Evolutionary conservation across 1,140 invertebrate species (phyloP).

Genomic region (Drosophila simulans): DNA sequence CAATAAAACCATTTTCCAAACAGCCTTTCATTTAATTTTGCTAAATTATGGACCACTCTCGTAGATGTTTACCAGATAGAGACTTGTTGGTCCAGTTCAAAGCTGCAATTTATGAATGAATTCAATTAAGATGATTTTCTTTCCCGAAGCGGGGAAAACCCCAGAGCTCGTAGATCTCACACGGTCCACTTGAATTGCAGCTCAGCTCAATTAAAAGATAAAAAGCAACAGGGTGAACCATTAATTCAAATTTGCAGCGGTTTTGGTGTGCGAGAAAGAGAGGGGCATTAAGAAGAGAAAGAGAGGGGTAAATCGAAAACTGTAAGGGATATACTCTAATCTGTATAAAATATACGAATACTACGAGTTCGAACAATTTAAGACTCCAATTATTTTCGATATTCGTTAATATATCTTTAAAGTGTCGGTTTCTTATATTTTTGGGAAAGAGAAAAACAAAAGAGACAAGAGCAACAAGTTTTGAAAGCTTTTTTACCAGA

Average conservation of each 20-base stretch:
- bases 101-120: slow-evolving; percentile 71
- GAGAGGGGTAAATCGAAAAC: not conserved
- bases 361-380: too few species aligned
- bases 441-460: not conserved
- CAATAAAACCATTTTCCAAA: slow-evolving; percentile 41
- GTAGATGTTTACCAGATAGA: slow-evolving; percentile 39
- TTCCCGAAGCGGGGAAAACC: slow-evolving; percentile 28
- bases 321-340: not conserved
- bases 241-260: slow-evolving; percentile 58
- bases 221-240: slow-evolving; percentile 10
- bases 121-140: slow-evolving; percentile 75
- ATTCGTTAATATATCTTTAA: not conserved
- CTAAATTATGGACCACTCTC: slow-evolving; percentile 43
- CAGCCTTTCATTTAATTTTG: slow-evolving; percentile 31
- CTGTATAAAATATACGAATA: not conserved
- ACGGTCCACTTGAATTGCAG: slow-evolving; percentile 56
- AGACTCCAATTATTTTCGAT: not conserved
- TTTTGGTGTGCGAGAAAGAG: not conserved
- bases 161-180: slow-evolving; percentile 32
- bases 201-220: slow-evolving; percentile 64
- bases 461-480: slow-evolving; percentile 44
- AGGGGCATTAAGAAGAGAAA: not conserved
- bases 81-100: slow-evolving; percentile 40
- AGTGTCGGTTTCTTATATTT: not conserved
- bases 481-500: slow-evolving; percentile 22